Conservation (phyloP, 1,140 invertebrate genomes). For the Hycleus phaleratus region DNA sequence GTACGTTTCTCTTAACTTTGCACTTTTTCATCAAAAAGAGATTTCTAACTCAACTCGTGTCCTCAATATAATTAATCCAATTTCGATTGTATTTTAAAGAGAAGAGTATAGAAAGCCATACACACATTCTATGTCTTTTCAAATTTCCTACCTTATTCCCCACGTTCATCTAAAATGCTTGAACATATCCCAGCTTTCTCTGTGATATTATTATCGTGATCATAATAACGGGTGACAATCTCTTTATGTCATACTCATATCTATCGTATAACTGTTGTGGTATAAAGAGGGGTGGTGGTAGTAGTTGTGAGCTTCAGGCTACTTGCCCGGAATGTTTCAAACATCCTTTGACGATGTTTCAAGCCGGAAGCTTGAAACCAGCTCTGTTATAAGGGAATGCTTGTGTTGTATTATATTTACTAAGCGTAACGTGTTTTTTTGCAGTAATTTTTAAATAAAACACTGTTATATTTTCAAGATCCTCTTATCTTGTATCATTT, state of each 20-base stretch:
- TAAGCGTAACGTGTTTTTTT: no score
- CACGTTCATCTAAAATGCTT: no score
- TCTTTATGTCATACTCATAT: constrained; percentile 4
- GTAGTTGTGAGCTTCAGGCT: neutral
- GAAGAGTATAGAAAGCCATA: neutral
- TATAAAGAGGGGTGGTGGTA: constrained; percentile 5
- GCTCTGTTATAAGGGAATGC: constrained; percentile 3
- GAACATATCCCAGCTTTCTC: neutral
- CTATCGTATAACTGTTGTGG: neutral
- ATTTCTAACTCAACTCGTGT: neutral
- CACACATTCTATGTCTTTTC: neutral
- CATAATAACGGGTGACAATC: constrained; percentile 4
- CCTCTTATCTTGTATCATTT: no score
- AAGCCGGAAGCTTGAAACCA: constrained; percentile 6
- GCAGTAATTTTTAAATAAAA: no score
- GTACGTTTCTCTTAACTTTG: neutral
- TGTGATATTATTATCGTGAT: neutral
- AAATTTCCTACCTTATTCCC: neutral
- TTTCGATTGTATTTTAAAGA: neutral
- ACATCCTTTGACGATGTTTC: constrained; percentile 11
- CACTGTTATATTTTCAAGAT: no score
- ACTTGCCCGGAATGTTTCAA: constrained; percentile 7
- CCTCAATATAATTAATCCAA: constrained; percentile 11
- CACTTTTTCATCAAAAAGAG: neutral
- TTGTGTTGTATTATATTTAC: neutral